Evolutionary conservation across 1,140 invertebrate species (phyloP), one percentile per base, ranked within the genome.

Genomic region (Cydia pomonella): DNA sequence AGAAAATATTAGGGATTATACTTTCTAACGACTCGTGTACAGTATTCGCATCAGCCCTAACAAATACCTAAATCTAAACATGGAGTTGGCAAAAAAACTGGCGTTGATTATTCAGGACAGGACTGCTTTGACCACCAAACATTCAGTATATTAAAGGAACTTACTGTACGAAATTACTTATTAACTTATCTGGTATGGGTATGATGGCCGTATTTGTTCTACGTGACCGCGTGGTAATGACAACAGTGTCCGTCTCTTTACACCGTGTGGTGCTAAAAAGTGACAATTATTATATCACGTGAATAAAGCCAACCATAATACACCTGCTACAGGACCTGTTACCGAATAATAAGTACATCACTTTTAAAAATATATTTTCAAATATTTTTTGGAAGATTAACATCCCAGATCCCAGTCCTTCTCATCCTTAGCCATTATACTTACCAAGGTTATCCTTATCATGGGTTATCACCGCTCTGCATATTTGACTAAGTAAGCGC

Each of bases 401-500:
- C n/a, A 50, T 16, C 6, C 1, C 12, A 47, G 0, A 47, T 47
- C 44, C 44, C 44, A 47, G 9, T 16, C 44, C 1, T 13, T 16
- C 41, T 18, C 47, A 69, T 7, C 64, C 64, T 69, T 18, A 69
- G 1, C 64, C 7, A 13, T 12, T 38, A n/a, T 9, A n/a, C 63
- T 29, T 12, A 66, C 64, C 64, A 69, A 69, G 64, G 64, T 69
- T 69, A 69, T 16, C n/a, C 0, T 38, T 69, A 69, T 69, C 64
- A 69, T 1, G 27, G n/a, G 27, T 69, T 69, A 69, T 69, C 64
- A 69, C 64, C 63, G 18, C 63, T 63, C 62, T 69, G 64, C 64
- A 69, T 69, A 69, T 69, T 69, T 69, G 64, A 33, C 64, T 69
- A 69, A 69, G 64, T 69, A 69, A 69, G 9, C 3, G 12, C 64